These are phyloP conservation scores for Nanorana parkeri DNA, from an alignment of 2,113 vertebrate species.

Conservation along the genomic window DNA sequence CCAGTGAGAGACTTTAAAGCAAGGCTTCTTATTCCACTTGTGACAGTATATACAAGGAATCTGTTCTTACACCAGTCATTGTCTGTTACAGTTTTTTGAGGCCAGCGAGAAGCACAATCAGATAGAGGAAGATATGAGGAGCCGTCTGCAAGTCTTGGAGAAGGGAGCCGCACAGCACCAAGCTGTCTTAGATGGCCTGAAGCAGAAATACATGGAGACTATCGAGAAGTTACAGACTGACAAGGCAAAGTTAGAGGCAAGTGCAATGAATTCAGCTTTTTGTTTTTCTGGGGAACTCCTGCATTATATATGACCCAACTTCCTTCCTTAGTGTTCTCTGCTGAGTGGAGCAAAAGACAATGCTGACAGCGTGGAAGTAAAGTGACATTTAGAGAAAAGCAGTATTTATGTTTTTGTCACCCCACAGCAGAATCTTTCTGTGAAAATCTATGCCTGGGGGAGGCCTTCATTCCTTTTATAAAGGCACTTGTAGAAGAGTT, in stretches of 20 bases:
- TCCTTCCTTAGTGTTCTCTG: slow-evolving; percentile 19
- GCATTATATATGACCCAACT: neutral
- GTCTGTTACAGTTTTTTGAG: slow-evolving; percentile 86
- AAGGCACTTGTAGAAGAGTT: too few species aligned
- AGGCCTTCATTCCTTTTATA: too few species aligned
- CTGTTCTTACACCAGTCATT: neutral
- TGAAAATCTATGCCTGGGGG: too few species aligned
- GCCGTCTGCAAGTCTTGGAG: slow-evolving; percentile 82
- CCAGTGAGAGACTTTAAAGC: too few species aligned
- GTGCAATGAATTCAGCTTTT: slow-evolving; percentile 17
- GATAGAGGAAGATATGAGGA: slow-evolving; percentile 82
- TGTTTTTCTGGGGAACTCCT: neutral
- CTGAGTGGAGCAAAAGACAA: neutral
- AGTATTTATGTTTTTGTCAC: too few species aligned
- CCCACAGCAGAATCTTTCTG: too few species aligned
- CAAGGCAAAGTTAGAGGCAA: slow-evolving; percentile 91
- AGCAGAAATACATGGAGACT: slow-evolving; percentile 85
- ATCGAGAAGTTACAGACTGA: slow-evolving; percentile 92
- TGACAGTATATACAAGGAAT: neutral
- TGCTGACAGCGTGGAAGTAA: neutral
- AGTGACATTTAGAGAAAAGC: neutral
- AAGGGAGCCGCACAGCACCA: slow-evolving; percentile 84
- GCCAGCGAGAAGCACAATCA: slow-evolving; percentile 88
- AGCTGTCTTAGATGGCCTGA: slow-evolving; percentile 84
- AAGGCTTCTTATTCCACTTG: neutral